Base-by-base conservation (phyloP, 2,888 invertebrate species). In the Oscheius sp. region DNA sequence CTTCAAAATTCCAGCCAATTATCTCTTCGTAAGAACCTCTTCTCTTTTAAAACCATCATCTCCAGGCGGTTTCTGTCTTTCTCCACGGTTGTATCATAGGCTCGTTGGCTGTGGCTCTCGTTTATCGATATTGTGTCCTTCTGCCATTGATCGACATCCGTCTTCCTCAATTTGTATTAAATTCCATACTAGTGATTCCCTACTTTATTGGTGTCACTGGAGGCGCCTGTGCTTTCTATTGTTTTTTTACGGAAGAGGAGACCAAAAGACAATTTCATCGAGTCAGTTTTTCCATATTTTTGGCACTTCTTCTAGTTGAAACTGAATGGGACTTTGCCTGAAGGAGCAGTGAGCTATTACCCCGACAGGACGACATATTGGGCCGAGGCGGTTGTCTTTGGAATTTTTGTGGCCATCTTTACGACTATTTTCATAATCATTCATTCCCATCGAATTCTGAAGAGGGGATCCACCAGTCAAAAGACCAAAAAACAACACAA, bases 41-140 rank as follows among this genome's bases (percentile, higher is more conserved):
- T 17, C 10, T 15, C 52, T 52, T 27, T 27, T 15, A 52, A 52
- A 27, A 25, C 27, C n/a, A 27, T 27, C 4, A 3, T n/a, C 15
- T 52, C 27, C 27, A 52, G 52, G 52, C 52, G 1, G 15, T 52
- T 12, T 27, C 27, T 8, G 29, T 52, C 4, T n/a, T 52, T 3
- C 29, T 52, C 15, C 52, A 52, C n/a, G 52, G 52, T n/a, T 25
- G 27, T 6, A 52, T 52, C 8, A 29, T 29, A 10, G 52, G 52
- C 29, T 29, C 29, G 3, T 29, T 52, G 52, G 27, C 27, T 10
- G n/a, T 52, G 4, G 52, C 25, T 2, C 25, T 52, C 2, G 25
- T 52, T 27, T 52, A 27, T n/a, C 25, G 52, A 12, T 52, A 52
- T 27, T 52, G 52, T 27, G n/a, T 52, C 10, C 52, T 52, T 5